Evolutionary conservation across 1,140 invertebrate genomes (phyloP).

Genomic region (Habropoda laboriosa): DNA sequence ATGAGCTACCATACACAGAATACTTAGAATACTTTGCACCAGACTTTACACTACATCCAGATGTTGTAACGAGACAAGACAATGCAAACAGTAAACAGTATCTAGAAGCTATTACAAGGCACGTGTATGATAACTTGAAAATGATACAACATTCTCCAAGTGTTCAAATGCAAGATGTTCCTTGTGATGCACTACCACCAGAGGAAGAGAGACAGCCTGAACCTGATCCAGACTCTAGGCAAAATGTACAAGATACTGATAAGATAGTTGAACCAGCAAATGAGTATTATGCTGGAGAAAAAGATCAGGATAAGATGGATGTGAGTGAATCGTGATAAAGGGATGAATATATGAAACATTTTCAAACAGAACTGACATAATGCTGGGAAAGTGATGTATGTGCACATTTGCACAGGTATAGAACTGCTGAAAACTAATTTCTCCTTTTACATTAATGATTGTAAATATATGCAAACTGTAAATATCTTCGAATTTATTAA

Average conservation of each 20-base stretch:
- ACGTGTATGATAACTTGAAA: slow-evolving; percentile 93
- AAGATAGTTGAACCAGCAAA: slow-evolving; percentile 93
- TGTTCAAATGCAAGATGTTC: slow-evolving; percentile 96
- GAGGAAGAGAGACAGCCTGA: slow-evolving; percentile 88
- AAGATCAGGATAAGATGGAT: slow-evolving; percentile 88
- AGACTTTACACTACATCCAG: slow-evolving; percentile 96
- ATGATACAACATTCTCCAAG: slow-evolving; percentile 94
- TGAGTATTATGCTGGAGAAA: slow-evolving; percentile 96
- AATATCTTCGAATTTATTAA: slow-evolving; percentile 31
- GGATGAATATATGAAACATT: not conserved
- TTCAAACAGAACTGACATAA: not conserved
- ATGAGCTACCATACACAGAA: slow-evolving; percentile 96
- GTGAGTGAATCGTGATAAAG: slow-evolving; percentile 72
- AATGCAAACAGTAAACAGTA: slow-evolving; percentile 97
- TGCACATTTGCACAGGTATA: not conserved
- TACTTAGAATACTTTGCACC: slow-evolving; percentile 98
- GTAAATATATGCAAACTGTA: slow-evolving; percentile 27
- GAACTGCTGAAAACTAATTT: not conserved
- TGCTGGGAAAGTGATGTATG: not conserved
- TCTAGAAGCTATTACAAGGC: slow-evolving; percentile 90
- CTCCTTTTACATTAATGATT: not conserved
- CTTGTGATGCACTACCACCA: slow-evolving; percentile 87
- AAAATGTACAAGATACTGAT: slow-evolving; percentile 91
- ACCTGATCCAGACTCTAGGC: slow-evolving; percentile 91
- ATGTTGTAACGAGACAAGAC: slow-evolving; percentile 91